Evolutionary conservation across 2,888 invertebrate species (phyloP).

Genomic region (Fragum fragum): DNA sequence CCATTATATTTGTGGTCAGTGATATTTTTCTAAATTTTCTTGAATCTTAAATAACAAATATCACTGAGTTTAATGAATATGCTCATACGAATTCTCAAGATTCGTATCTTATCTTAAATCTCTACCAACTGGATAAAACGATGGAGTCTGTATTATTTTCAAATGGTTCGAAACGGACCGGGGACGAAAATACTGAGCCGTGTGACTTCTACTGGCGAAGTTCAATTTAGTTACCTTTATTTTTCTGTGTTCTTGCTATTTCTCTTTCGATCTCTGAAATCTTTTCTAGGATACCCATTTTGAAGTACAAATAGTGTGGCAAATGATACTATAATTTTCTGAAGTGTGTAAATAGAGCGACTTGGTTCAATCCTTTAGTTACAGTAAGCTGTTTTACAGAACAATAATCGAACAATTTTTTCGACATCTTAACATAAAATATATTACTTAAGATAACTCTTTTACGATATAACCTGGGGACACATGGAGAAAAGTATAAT

Average conservation of each 20-base stretch:
- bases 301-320: slow-evolving; percentile 32
- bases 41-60: too few relatives aligned
- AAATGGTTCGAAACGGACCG: slow-evolving; percentile 1
- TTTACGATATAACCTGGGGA: too few relatives aligned
- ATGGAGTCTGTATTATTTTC: not conserved
- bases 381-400: not conserved
- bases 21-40: too few relatives aligned
- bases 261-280: slow-evolving; percentile 99
- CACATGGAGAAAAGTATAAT: too few relatives aligned
- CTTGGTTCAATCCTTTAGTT: not conserved
- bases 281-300: slow-evolving; percentile 99
- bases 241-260: slow-evolving; percentile 99
- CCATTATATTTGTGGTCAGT: too few relatives aligned
- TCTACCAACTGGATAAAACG: too few relatives aligned
- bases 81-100: too few relatives aligned
- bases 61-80: too few relatives aligned
- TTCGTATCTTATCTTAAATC: too few relatives aligned
- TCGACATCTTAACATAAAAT: too few relatives aligned
- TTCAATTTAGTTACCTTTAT: slow-evolving; percentile 93
- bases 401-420: too few relatives aligned
- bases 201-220: not conserved
- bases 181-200: not conserved
- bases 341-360: slow-evolving; percentile 1
- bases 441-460: too few relatives aligned
- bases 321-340: not conserved